phyloP scores from a whole-genome alignment of 2,888 invertebrate species.

The Baccha elongata region DNA sequence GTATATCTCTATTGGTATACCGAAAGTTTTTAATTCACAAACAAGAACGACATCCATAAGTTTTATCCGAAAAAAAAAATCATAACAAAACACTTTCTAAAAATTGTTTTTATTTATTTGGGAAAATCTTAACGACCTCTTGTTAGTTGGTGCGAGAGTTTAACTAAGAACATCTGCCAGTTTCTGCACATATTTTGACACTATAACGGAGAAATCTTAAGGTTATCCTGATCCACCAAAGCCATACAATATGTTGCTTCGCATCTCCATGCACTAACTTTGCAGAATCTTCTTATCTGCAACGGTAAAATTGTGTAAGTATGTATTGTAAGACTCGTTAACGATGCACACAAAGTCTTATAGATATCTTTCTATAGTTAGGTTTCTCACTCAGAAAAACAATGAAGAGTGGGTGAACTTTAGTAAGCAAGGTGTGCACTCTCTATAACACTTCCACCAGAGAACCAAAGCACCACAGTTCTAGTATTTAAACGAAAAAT shows the following conservation, averaged over 20 bases:
- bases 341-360: slow-evolving; percentile 5
- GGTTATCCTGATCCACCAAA: slow-evolving; percentile 3
- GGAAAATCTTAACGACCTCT: slow-evolving; percentile 1
- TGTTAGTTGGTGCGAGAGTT: background rate
- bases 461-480: slow-evolving; percentile 2
- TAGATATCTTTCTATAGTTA: background rate
- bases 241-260: slow-evolving; percentile 40
- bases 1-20: no score
- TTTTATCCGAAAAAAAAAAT: no score
- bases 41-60: no score
- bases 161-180: slow-evolving; percentile 7
- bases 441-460: background rate
- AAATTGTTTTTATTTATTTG: background rate
- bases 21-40: no score
- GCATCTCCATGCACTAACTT: slow-evolving; percentile 26
- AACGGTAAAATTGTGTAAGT: slow-evolving; percentile 9
- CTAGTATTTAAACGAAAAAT: slow-evolving; percentile 47
- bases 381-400: background rate
- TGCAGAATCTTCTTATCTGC: slow-evolving; percentile 30
- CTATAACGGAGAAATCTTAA: background rate
- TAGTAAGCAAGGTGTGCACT: slow-evolving; percentile 8
- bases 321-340: slow-evolving; percentile 18
- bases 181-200: background rate
- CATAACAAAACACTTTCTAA: background rate
- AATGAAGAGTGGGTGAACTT: slow-evolving; percentile 17